Conservation (phyloP, 2,797 vertebrate species). For the Macropus fuliginosus region DNA sequence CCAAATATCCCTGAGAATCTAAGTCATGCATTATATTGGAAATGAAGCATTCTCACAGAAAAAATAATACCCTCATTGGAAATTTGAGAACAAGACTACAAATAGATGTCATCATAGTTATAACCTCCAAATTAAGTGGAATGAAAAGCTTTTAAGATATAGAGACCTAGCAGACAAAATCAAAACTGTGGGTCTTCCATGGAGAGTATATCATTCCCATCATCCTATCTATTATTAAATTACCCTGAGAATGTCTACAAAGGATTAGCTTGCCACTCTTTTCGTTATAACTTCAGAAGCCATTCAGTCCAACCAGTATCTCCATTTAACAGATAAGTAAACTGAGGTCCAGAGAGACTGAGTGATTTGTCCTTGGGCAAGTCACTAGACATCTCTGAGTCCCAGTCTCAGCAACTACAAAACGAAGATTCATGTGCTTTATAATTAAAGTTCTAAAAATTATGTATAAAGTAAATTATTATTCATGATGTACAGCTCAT, state of each 20-base stretch:
- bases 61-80: not conserved
- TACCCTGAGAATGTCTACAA: not conserved
- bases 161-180: not conserved
- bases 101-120: not conserved
- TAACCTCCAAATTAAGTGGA: not conserved
- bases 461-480: not conserved
- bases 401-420: not conserved
- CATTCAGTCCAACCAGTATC: not conserved
- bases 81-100: not conserved
- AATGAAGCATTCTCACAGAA: not conserved
- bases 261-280: not conserved
- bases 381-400: not conserved
- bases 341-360: not conserved
- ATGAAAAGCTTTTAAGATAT: not conserved
- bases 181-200: not conserved
- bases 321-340: not conserved
- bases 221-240: not conserved
- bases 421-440: not conserved
- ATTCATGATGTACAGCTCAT: not conserved
- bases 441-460: not conserved
- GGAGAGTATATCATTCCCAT: not conserved
- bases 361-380: not conserved
- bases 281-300: not conserved
- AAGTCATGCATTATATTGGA: not conserved
- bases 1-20: not conserved